phyloP scores from a whole-genome alignment of 2,888 invertebrate genomes.

The Heliconius cydno region DNA sequence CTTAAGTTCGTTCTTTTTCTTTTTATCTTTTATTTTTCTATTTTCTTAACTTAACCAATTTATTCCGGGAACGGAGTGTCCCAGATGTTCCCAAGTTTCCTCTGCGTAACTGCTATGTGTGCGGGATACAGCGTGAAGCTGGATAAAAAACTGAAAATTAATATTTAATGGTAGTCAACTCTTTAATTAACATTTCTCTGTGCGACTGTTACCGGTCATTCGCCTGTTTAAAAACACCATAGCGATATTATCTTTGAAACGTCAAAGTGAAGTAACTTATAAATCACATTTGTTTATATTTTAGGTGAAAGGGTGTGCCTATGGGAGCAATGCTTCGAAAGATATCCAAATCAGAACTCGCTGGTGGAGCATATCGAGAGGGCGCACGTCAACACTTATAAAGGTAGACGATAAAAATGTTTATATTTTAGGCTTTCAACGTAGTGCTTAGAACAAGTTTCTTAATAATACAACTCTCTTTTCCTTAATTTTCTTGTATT shows the following conservation, averaged over 20 bases:
- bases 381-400: slow-evolving; percentile 93
- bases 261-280: slow-evolving; percentile 33
- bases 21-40: too few species aligned
- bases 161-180: background rate
- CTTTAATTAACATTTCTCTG: background rate
- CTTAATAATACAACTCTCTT: background rate
- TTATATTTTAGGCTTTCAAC: slow-evolving; percentile 21
- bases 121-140: too few species aligned
- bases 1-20: too few species aligned
- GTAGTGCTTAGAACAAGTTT: background rate
- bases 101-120: too few species aligned
- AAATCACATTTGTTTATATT: slow-evolving; percentile 52
- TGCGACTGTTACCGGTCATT: background rate
- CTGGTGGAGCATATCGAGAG: slow-evolving; percentile 93
- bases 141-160: too few species aligned
- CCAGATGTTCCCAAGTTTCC: too few species aligned
- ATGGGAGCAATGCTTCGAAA: slow-evolving; percentile 93
- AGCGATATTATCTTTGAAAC: slow-evolving; percentile 14
- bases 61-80: too few species aligned
- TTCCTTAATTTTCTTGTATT: background rate
- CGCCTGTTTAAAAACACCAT: slow-evolving; percentile 8
- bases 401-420: slow-evolving; percentile 70
- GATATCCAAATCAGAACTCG: slow-evolving; percentile 90
- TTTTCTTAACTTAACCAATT: too few species aligned
- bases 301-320: slow-evolving; percentile 85